Conservation (phyloP, 2,888 invertebrate species). For the Perizoma flavofasciatum region DNA sequence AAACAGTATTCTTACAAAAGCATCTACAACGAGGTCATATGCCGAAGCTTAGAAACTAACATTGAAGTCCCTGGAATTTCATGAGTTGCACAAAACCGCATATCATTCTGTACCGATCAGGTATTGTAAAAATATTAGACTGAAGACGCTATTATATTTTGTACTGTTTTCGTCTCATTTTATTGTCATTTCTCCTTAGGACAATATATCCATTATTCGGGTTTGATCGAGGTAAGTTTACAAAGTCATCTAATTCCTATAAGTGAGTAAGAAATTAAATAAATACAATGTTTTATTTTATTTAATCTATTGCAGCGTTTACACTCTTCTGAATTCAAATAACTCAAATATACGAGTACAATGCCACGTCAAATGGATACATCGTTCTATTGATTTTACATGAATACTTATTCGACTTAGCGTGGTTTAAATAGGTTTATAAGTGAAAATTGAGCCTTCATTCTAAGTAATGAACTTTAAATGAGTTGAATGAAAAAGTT, state of each 20-base stretch:
- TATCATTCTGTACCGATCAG: conserved; percentile 51
- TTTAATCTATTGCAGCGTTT: no score
- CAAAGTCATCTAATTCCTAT: no score
- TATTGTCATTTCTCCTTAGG: not conserved
- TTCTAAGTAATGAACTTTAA: conserved; percentile 20
- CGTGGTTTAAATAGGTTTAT: conserved; percentile 16
- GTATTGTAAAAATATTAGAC: conserved; percentile 42
- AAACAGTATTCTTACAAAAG: not conserved
- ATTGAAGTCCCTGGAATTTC: conserved; percentile 2
- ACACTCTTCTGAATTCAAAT: no score
- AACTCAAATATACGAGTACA: not conserved
- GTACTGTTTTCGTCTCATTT: conserved; percentile 27
- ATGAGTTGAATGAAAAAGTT: conserved; percentile 19
- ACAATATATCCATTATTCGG: not conserved
- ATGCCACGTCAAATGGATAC: not conserved
- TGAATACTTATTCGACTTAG: not conserved
- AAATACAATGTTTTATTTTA: no score
- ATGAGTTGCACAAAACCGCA: conserved; percentile 43
- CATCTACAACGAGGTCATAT: not conserved
- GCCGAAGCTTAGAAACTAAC: conserved; percentile 1
- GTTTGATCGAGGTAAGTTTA: no score
- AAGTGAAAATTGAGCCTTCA: conserved; percentile 12
- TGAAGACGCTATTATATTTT: conserved; percentile 21
- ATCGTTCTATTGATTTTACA: not conserved
- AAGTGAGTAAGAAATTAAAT: no score